Conservation (phyloP, 2,888 invertebrate species). For the Rhaphigaster nebulosa region DNA sequence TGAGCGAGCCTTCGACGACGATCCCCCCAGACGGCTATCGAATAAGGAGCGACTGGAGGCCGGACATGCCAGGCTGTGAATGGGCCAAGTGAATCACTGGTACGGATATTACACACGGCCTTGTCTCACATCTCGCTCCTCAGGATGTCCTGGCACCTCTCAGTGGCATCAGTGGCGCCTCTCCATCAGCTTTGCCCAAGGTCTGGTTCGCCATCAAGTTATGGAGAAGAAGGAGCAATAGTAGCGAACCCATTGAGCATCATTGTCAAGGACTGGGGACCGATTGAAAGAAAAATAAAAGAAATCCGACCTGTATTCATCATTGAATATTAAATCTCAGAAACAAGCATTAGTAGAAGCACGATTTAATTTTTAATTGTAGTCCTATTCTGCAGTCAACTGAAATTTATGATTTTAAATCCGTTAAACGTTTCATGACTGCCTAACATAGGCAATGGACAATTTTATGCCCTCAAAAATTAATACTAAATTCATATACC, state of each 20-base stretch:
- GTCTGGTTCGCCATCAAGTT: not conserved
- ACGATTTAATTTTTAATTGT: too few relatives aligned
- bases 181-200: not conserved
- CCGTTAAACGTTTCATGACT: too few relatives aligned
- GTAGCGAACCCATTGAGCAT: not conserved
- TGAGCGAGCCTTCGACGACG: not conserved
- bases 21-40: not conserved
- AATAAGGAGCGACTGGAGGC: not conserved
- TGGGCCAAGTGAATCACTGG: conserved; percentile 17
- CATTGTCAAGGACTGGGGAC: not conserved
- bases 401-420: too few relatives aligned
- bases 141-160: conserved; percentile 15
- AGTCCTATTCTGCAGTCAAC: too few relatives aligned
- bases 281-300: not conserved
- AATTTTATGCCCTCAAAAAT: too few relatives aligned
- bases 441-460: too few relatives aligned
- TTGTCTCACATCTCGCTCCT: conserved; percentile 30
- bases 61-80: conserved; percentile 1
- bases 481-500: too few relatives aligned
- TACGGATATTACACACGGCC: conserved; percentile 45
- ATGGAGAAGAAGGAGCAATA: not conserved
- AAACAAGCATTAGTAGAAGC: too few relatives aligned
- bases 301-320: too few relatives aligned
- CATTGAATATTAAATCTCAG: too few relatives aligned
- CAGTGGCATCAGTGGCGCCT: not conserved